Evolutionary conservation across 2,888 invertebrate species (phyloP).

Genomic region (Scaptomyza parva): DNA sequence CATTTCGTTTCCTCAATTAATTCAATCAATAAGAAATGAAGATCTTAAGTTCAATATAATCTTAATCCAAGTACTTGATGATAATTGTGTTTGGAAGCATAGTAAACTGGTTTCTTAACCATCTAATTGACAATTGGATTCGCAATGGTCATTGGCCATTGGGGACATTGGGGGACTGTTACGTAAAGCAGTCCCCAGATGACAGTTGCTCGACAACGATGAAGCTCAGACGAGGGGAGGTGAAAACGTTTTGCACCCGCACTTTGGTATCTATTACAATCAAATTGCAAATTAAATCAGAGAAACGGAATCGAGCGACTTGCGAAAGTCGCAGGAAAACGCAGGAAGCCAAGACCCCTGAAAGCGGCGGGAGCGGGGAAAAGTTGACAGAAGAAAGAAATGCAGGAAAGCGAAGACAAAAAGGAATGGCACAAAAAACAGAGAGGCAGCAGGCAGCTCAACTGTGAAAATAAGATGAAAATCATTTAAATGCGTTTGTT

Average conservation of each 20-base stretch:
- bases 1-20: background rate
- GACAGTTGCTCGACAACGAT: slow-evolving; percentile 20
- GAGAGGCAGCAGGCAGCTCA: slow-evolving; percentile 11
- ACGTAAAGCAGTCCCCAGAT: slow-evolving; percentile 36
- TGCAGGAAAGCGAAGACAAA: slow-evolving; percentile 20
- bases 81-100: slow-evolving; percentile 14
- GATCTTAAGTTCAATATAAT: background rate
- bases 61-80: slow-evolving; percentile 9
- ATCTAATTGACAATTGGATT: slow-evolving; percentile 64
- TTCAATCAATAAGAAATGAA: background rate
- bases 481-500: slow-evolving; percentile 78
- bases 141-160: slow-evolving; percentile 40
- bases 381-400: slow-evolving; percentile 19
- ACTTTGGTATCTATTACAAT: slow-evolving; percentile 74
- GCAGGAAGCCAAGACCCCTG: slow-evolving; percentile 1
- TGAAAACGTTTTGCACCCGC: slow-evolving; percentile 54
- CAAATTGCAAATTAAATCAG: slow-evolving; percentile 78
- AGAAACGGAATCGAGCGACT: slow-evolving; percentile 57
- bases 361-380: too few relatives aligned
- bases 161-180: slow-evolving; percentile 22
- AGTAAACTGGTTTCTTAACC: slow-evolving; percentile 32
- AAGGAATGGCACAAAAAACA: slow-evolving; percentile 9
- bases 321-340: slow-evolving; percentile 30
- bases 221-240: slow-evolving; percentile 3
- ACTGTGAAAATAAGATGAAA: slow-evolving; percentile 58